Evolutionary conservation across 2,888 invertebrate genomes (phyloP), one percentile per base, ranked within the genome.

Genomic region (Hirtodrosophila trivittata): DNA sequence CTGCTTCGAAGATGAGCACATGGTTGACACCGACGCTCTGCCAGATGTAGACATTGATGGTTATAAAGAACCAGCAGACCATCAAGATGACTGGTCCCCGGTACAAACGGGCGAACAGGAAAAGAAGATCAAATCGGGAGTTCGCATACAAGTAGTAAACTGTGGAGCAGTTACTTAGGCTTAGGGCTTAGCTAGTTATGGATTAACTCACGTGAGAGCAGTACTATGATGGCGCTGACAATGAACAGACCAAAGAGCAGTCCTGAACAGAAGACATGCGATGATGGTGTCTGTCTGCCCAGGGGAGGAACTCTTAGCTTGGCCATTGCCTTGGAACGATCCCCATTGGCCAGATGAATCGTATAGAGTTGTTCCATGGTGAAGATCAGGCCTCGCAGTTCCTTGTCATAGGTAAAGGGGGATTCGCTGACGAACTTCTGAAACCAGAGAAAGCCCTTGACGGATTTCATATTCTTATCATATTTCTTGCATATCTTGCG

Each of bases 401-500:
- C 98, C 0, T 14, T 3, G 21, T 47, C 26, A 3, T 35, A 5
- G n/a, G 56, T 42, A 14, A 70, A 74, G 0, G 35, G n/a, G 0
- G 77, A 56, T 1, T 5, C 10, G 0, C 98, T 97, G 9, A 98
- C 97, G 84, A 96, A 94, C 70, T 95, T 94, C 16, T 94, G 93
- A 51, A 97, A 92, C 98, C 98, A 99, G 91, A 94, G 94, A 3
- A 94, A 94, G 0, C 98, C 99, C 70, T 93, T 92, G 59, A 94
- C 95, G 46, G 95, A 95, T 52, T 93, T 93, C 82, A 97, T 6
- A 3, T 66, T 7, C 94, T 99, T 99, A 91, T 99, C 99, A 89
- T 98, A 98, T 91, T 99, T 99, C 90, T 99, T 99, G 70, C 98
- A 93, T 87, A 99, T 99, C 92, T 99, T 99, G 62, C 98, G 93